Conservation (phyloP, 2,888 invertebrate species). For the Phyllotreta cruciferae region DNA sequence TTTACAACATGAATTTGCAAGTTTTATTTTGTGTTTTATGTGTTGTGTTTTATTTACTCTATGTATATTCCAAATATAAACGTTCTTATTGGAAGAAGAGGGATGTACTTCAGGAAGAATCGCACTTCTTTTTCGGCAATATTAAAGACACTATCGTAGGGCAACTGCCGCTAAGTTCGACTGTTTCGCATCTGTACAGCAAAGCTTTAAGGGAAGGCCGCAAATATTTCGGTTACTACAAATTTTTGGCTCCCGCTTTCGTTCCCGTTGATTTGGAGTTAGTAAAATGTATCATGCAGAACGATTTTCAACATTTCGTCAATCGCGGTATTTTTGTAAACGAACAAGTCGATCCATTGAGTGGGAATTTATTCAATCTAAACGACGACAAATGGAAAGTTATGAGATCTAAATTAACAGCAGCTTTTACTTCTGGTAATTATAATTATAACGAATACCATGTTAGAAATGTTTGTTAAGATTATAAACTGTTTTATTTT, state of each 20-base stretch:
- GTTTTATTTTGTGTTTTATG: too few relatives aligned
- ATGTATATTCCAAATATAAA: conserved; percentile 36
- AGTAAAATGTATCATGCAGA: conserved; percentile 52
- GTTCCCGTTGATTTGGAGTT: conserved; percentile 53
- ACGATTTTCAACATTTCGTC: conserved; percentile 54
- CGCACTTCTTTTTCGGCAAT: conserved; percentile 29
- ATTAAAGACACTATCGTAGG: conserved; percentile 8
- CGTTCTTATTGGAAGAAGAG: conserved; percentile 49
- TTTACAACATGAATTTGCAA: too few relatives aligned
- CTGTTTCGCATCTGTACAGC: conserved; percentile 30
- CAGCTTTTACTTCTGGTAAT: conserved; percentile 40
- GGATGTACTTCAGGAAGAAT: conserved; percentile 40
- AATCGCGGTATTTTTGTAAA: conserved; percentile 52
- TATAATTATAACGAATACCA: neutral
- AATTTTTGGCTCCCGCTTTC: conserved; percentile 46
- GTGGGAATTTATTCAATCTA: conserved; percentile 35
- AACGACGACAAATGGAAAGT: conserved; percentile 57
- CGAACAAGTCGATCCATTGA: conserved; percentile 51
- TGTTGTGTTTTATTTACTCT: neutral
- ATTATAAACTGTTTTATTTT: too few relatives aligned
- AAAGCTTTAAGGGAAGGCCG: conserved; percentile 39
- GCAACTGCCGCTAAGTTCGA: conserved; percentile 16
- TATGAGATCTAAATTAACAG: conserved; percentile 55
- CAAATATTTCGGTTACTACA: conserved; percentile 46
- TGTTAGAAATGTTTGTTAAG: too few relatives aligned